Conservation (phyloP, 2,888 invertebrate species). For the Slavum lentiscoides region DNA sequence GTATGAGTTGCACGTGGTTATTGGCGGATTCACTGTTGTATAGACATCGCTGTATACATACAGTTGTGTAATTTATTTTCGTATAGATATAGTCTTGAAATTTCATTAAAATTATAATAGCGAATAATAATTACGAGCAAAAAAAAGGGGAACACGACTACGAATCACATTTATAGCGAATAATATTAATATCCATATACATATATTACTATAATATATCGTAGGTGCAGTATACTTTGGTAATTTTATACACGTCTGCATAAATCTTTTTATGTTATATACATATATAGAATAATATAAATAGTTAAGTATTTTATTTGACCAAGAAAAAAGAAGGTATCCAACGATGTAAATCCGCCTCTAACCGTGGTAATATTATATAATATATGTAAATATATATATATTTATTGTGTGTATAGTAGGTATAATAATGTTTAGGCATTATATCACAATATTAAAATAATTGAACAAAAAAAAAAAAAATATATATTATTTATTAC, state of each 20-base stretch:
- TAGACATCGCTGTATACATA: background rate
- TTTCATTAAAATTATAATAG: conserved; percentile 23
- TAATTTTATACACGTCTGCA: background rate
- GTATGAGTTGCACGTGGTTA: conserved; percentile 23
- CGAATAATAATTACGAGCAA: conserved; percentile 1
- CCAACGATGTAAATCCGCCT: conserved; percentile 36
- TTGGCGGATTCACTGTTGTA: conserved; percentile 28
- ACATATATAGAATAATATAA: background rate
- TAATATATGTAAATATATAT: conserved; percentile 1
- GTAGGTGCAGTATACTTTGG: too few relatives aligned
- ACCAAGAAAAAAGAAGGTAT: conserved; percentile 30
- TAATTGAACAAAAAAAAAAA: conserved; percentile 46
- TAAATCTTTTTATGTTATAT: background rate
- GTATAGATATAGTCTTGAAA: background rate
- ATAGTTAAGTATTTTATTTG: background rate
- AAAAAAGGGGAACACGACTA: background rate
- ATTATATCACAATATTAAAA: conserved; percentile 48
- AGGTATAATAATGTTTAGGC: conserved; percentile 30
- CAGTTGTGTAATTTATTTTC: background rate
- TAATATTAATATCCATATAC: background rate
- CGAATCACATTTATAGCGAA: background rate
- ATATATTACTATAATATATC: background rate
- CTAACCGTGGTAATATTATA: conserved; percentile 30
- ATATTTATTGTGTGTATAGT: background rate
- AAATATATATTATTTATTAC: conserved; percentile 25